phyloP scores from a whole-genome alignment of 2,888 invertebrate genomes.

The Agrotis segetum region DNA sequence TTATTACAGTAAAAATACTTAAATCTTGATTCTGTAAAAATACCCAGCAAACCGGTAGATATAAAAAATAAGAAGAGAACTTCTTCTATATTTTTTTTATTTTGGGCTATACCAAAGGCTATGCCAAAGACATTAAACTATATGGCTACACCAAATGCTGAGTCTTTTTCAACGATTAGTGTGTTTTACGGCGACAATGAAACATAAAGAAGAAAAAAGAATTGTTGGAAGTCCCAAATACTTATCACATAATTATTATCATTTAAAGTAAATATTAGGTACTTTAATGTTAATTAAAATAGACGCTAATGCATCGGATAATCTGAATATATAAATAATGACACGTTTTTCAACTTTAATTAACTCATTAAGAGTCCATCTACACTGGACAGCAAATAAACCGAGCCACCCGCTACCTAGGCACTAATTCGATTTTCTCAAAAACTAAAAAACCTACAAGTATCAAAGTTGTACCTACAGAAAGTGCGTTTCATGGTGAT shows the following conservation, averaged over 20 bases:
- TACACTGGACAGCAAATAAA: too few relatives aligned
- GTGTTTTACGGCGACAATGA: not conserved
- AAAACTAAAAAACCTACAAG: too few relatives aligned
- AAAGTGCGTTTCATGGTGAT: too few relatives aligned
- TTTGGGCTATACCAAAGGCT: too few relatives aligned
- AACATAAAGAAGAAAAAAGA: not conserved
- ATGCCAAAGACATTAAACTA: too few relatives aligned
- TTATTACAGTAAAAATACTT: not conserved
- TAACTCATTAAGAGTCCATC: slow-evolving; percentile 34
- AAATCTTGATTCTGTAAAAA: slow-evolving; percentile 4
- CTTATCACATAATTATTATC: not conserved
- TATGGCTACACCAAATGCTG: too few relatives aligned
- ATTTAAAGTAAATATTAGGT: not conserved
- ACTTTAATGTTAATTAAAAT: not conserved
- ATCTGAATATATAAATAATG: slow-evolving; percentile 17
- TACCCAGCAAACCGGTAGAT: slow-evolving; percentile 4
- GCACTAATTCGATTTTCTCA: too few relatives aligned
- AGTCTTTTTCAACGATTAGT: not conserved
- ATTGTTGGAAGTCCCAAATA: not conserved
- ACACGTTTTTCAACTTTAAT: slow-evolving; percentile 37
- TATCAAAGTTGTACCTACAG: too few relatives aligned
- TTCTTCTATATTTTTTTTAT: too few relatives aligned
- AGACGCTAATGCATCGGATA: not conserved
- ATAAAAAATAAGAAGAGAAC: slow-evolving; percentile 3
- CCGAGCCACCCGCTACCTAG: too few relatives aligned